These are phyloP conservation scores for Vespertilio murinus DNA, from an alignment of 2,797 vertebrate species.

Conservation along the genomic window DNA sequence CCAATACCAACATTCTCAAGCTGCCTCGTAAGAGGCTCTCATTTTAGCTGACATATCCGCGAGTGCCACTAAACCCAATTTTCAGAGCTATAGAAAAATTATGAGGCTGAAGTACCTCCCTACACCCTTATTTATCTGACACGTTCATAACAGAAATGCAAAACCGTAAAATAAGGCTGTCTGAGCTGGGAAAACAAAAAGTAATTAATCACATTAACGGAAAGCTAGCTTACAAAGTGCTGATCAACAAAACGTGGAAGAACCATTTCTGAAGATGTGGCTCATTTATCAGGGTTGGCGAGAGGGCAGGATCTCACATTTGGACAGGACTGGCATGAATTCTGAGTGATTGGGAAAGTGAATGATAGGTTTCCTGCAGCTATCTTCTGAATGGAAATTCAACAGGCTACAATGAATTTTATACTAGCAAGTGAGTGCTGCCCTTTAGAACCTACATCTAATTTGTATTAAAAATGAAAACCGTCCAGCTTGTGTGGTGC, in stretches of 20 bases:
- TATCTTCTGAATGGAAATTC: neutral
- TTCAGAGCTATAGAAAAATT: conserved; percentile 45
- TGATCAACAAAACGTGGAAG: conserved; percentile 42
- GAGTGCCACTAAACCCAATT: conserved; percentile 54
- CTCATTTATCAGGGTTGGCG: neutral
- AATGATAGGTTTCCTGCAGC: neutral
- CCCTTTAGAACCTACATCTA: neutral
- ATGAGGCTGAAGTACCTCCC: conserved; percentile 5
- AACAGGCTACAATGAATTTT: neutral
- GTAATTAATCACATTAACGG: conserved; percentile 67
- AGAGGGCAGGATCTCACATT: neutral
- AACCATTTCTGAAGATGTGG: neutral
- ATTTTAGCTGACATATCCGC: conserved; percentile 48
- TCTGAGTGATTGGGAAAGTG: neutral
- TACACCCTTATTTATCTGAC: conserved; percentile 47
- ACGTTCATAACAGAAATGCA: conserved; percentile 52
- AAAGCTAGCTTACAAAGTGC: conserved; percentile 42
- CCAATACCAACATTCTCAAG: conserved; percentile 79
- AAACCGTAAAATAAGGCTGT: conserved; percentile 33
- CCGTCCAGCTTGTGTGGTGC: no score
- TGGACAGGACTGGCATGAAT: neutral
- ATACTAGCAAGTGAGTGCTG: neutral
- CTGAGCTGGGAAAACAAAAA: conserved; percentile 15
- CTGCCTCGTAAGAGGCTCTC: conserved; percentile 36
- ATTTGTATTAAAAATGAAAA: neutral